A percentile compares a stretch with the other conserved stretches of the same genome.
Evolutionary conservation across 92 coral and sea anemone species (phyloP).

Genomic region (Chrysogorgia sp.): DNA sequence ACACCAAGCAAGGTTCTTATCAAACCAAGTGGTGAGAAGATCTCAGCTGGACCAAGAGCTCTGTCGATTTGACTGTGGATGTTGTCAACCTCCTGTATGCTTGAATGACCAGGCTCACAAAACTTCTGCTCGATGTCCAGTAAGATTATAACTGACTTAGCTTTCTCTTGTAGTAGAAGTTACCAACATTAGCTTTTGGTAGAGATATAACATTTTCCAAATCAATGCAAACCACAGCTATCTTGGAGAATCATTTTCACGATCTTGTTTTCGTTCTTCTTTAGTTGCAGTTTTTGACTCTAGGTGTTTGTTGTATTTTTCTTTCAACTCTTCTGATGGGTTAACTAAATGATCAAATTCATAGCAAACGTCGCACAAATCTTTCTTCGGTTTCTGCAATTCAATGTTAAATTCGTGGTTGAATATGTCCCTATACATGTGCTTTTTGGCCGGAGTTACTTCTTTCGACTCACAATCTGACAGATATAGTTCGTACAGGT

Average conservation of each 20-base stretch:
- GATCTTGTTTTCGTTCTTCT: no score
- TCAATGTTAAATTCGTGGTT: constrained; percentile 1
- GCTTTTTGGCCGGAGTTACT: background rate
- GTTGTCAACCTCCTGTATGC: constrained; percentile 10
- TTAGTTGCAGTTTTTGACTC: background rate
- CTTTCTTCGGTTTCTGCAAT: constrained; percentile 5
- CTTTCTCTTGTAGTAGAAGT: constrained; percentile 6
- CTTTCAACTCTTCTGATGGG: constrained; percentile 3
- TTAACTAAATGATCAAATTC: background rate
- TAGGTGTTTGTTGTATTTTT: background rate
- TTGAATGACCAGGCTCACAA: background rate
- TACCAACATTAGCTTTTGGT: background rate
- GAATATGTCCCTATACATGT: background rate
- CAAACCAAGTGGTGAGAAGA: constrained; percentile 2
- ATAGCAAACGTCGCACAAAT: background rate
- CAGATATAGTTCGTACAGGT: background rate
- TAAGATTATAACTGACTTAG: constrained; percentile 5
- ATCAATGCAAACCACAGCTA: background rate
- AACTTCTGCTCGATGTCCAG: constrained; percentile 3
- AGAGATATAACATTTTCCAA: constrained; percentile 1
- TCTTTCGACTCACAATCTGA: background rate
- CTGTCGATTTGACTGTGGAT: constrained; percentile 4
- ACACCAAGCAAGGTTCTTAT: constrained; percentile 2
- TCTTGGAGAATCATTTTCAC: background rate
- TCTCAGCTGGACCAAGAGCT: background rate